phyloP scores from a whole-genome alignment of 2,888 invertebrate genomes.

The Neocrepidodera transversa region DNA sequence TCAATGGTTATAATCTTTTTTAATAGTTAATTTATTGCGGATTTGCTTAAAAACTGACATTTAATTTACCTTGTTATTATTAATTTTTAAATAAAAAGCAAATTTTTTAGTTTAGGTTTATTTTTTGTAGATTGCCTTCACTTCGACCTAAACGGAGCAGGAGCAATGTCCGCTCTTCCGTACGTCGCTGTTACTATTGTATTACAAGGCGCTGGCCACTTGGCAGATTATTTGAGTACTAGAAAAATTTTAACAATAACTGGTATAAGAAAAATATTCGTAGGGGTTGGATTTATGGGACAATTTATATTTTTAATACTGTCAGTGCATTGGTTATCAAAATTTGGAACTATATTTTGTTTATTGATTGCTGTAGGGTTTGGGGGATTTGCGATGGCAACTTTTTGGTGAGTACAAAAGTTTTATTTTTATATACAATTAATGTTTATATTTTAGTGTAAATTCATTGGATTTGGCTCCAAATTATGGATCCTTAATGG shows the following conservation, averaged over 20 bases:
- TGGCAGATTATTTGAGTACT: slow-evolving; percentile 79
- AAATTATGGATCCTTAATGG: slow-evolving; percentile 42
- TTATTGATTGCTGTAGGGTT: slow-evolving; percentile 37
- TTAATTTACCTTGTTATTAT: too few species aligned
- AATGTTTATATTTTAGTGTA: slow-evolving; percentile 37
- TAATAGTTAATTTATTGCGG: too few species aligned
- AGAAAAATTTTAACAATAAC: slow-evolving; percentile 73
- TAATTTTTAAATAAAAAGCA: too few species aligned
- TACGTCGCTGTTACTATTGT: slow-evolving; percentile 87
- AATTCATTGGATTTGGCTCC: slow-evolving; percentile 45
- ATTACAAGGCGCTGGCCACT: slow-evolving; percentile 78
- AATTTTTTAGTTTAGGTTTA: slow-evolving; percentile 44
- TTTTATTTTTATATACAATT: too few species aligned
- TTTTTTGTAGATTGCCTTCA: slow-evolving; percentile 78
- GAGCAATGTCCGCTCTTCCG: slow-evolving; percentile 84
- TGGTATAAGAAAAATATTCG: slow-evolving; percentile 72
- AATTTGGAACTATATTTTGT: slow-evolving; percentile 51
- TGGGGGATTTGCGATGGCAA: slow-evolving; percentile 38
- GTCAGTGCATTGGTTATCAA: slow-evolving; percentile 75
- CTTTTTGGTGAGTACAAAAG: slow-evolving; percentile 38
- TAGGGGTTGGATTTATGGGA: slow-evolving; percentile 73
- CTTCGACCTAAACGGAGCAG: slow-evolving; percentile 79
- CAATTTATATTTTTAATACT: slow-evolving; percentile 87
- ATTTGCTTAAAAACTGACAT: too few species aligned
- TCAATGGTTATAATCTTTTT: too few species aligned